Evolutionary conservation across 2,113 vertebrate species (phyloP).

Genomic region (Brienomyrus brachyistius): DNA sequence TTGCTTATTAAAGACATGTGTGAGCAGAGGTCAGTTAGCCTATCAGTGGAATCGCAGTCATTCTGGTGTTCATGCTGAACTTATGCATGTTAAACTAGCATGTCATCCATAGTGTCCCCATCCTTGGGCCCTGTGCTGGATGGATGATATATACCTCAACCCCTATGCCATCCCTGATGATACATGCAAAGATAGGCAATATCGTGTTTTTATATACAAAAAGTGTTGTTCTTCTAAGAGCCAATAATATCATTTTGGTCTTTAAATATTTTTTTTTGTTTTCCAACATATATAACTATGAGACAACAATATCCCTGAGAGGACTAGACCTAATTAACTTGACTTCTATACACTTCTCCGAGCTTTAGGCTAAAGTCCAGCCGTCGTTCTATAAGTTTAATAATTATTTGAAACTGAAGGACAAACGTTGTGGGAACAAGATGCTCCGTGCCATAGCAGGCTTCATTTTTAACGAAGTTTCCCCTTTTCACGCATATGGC

Average conservation of each 20-base stretch:
- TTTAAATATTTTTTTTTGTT: neutral
- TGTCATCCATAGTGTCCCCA: neutral
- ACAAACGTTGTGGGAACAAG: neutral
- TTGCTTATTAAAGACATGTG: neutral
- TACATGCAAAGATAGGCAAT: neutral
- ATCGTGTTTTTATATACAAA: neutral
- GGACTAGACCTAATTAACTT: neutral
- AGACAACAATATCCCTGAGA: neutral
- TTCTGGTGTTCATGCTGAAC: neutral
- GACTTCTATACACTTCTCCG: neutral
- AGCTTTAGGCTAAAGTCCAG: neutral
- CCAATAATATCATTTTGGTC: neutral
- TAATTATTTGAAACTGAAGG: neutral
- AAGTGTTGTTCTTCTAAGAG: neutral
- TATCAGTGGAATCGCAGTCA: neutral
- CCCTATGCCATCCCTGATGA: neutral
- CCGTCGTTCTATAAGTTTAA: neutral
- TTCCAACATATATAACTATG: neutral
- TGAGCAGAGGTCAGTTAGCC: neutral
- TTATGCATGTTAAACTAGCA: neutral
- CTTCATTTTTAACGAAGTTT: neutral
- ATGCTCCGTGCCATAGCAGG: neutral
- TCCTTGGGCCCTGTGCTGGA: neutral
- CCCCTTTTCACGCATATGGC: neutral
- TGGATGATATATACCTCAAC: too few relatives aligned